Base-by-base conservation (phyloP, 2,888 invertebrate species). In the Gnatocerus cornutus region DNA sequence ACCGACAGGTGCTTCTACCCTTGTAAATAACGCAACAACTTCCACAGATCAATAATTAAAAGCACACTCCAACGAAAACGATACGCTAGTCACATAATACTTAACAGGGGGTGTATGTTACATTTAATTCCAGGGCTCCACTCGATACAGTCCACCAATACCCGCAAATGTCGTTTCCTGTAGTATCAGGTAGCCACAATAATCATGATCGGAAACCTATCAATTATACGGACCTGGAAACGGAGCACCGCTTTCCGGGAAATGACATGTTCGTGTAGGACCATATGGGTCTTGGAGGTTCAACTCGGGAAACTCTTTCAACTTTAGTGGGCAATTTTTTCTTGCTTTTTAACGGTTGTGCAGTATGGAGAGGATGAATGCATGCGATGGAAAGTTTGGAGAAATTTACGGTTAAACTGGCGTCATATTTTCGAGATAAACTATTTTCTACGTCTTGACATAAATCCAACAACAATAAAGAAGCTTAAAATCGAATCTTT, bases 111-210 rank as follows among this genome's bases (percentile, higher is more conserved):
- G 62, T 62, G 52, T 62, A 41, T 43, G 39, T 66, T 59, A 59
- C 66, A 59, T 59, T 46, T 66, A 66, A 66, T 66, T 59, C 59
- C 14, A 66, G 50, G 59, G 29, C 43, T 52, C 50, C 8, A 46
- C 29, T 41, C 59, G 59, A 67, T 67, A 56, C 30, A 66, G 29
- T 6, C 46, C 46, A 50, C 65, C 74, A 76, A 76, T 70, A 73
- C 72, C 76, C 72, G 74, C 78, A 77, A 78, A 80, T 76, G 78
- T 74, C 77, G 74, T 76, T 80, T 79, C 80, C 80, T 77, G 79
- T 78, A 77, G 59, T 59, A 59, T 78, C 76, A 71, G 73, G 72
- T 78, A 69, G 72, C 75, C 76, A 66, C 77, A 78, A 77, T 78
- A 78, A 77, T 80, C 77, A 76, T 77, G 76, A 77, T 77, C 76